A percentile compares a stretch with the other conserved stretches of the same genome.
Conservation (phyloP, 2,113 vertebrate genomes). For the Phodopus roborovskii region DNA sequence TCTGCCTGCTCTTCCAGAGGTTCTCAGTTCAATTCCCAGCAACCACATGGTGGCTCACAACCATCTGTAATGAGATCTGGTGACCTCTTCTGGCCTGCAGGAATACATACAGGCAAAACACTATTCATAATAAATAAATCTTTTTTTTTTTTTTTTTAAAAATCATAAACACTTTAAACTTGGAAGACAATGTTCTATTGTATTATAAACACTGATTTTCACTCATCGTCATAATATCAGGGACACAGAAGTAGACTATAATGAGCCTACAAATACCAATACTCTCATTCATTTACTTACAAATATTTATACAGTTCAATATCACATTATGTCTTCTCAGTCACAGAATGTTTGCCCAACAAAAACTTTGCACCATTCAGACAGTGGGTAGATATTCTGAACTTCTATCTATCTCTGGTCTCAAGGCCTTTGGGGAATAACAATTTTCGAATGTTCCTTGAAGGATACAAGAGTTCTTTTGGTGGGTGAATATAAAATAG, state of each 20-base stretch:
- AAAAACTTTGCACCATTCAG: not conserved
- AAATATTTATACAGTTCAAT: not conserved
- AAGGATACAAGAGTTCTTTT: not conserved
- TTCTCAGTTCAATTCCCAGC: too few relatives aligned
- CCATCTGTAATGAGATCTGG: too few relatives aligned
- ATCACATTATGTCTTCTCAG: not conserved
- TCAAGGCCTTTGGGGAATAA: not conserved
- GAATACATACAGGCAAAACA: too few relatives aligned
- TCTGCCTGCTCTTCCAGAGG: too few relatives aligned
- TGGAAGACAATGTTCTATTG: not conserved
- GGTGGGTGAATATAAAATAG: not conserved
- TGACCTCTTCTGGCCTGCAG: too few relatives aligned
- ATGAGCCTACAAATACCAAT: not conserved
- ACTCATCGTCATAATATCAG: not conserved
- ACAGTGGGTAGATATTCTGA: not conserved
- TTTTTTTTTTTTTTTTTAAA: too few relatives aligned
- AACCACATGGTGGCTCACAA: too few relatives aligned
- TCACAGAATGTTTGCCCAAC: not conserved
- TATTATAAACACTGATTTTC: not conserved
- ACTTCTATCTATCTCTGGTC: not conserved
- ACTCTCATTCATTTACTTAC: not conserved
- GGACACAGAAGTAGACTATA: not conserved
- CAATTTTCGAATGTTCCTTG: not conserved
- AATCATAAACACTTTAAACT: slow-evolving; percentile 4
- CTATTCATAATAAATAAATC: too few relatives aligned